A percentile compares a stretch with the other conserved stretches of the same genome.
phyloP scores from a whole-genome alignment of 1,140 invertebrate species.

The Ephestia elutella region DNA sequence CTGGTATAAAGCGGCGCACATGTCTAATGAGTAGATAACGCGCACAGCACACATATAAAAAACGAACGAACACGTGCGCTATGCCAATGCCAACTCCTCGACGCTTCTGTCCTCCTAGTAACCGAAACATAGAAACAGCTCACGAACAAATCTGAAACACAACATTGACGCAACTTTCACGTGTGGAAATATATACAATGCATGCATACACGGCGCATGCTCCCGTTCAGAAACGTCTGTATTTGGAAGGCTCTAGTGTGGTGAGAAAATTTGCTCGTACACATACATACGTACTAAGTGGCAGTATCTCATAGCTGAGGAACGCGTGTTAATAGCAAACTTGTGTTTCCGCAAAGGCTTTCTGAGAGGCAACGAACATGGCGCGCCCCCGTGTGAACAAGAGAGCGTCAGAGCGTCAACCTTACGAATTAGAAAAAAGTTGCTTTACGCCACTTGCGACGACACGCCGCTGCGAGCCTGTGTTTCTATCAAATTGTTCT shows the following conservation, averaged over 20 bases:
- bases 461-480: conserved; percentile 23
- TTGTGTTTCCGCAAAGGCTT: conserved; percentile 66
- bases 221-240: conserved; percentile 41
- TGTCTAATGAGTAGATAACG: conserved; percentile 19
- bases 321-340: conserved; percentile 68
- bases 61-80: conserved; percentile 22
- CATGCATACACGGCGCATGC: conserved; percentile 34
- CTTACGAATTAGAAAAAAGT: conserved; percentile 70
- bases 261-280: conserved; percentile 49
- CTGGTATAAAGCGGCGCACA: too few species aligned
- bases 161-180: conserved; percentile 37
- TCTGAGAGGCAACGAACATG: conserved; percentile 56
- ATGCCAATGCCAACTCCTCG: conserved; percentile 21
- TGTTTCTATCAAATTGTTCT: conserved; percentile 14
- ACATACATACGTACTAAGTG: conserved; percentile 52
- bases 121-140: conserved; percentile 53
- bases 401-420: conserved; percentile 67
- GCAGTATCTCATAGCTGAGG: conserved; percentile 67
- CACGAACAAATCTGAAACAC: conserved; percentile 53
- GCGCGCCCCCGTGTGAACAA: conserved; percentile 57
- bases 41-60: conserved; percentile 39
- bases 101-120: conserved; percentile 46
- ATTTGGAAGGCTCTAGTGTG: conserved; percentile 36
- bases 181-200: conserved; percentile 43
- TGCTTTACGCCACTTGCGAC: conserved; percentile 39